phyloP scores from a whole-genome alignment of 1,140 invertebrate species.

The Heliconius melpomene region DNA sequence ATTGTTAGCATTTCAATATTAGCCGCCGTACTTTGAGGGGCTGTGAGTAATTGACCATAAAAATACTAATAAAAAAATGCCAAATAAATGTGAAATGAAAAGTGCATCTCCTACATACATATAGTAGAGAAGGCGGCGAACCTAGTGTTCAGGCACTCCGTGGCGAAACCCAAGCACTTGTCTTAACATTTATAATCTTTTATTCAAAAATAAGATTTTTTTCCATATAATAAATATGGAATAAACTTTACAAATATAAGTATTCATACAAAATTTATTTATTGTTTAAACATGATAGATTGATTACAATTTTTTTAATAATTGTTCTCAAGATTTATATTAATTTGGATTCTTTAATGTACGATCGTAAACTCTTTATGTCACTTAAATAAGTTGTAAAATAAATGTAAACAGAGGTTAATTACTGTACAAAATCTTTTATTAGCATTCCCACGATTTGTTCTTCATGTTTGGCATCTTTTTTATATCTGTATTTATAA shows the following conservation, averaged over 20 bases:
- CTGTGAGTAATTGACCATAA: background rate
- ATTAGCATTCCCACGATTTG: background rate
- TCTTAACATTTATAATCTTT: too few relatives aligned
- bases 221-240: too few relatives aligned
- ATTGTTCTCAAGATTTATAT: background rate
- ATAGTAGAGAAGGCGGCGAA: background rate
- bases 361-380: background rate
- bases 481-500: background rate
- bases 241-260: too few relatives aligned
- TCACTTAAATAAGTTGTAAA: background rate
- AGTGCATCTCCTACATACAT: too few relatives aligned
- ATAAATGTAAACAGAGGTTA: background rate
- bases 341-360: background rate
- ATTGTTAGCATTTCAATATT: slow-evolving; percentile 27
- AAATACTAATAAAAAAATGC: background rate
- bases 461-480: background rate
- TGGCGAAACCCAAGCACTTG: too few relatives aligned
- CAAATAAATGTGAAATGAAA: too few relatives aligned
- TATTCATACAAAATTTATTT: too few relatives aligned
- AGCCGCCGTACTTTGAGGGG: background rate
- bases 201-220: too few relatives aligned
- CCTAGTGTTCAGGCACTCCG: background rate
- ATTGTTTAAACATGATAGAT: too few relatives aligned
- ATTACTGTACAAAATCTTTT: background rate
- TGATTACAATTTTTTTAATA: background rate